Conservation (phyloP, 2,113 vertebrate genomes). For the Tyto alba region DNA sequence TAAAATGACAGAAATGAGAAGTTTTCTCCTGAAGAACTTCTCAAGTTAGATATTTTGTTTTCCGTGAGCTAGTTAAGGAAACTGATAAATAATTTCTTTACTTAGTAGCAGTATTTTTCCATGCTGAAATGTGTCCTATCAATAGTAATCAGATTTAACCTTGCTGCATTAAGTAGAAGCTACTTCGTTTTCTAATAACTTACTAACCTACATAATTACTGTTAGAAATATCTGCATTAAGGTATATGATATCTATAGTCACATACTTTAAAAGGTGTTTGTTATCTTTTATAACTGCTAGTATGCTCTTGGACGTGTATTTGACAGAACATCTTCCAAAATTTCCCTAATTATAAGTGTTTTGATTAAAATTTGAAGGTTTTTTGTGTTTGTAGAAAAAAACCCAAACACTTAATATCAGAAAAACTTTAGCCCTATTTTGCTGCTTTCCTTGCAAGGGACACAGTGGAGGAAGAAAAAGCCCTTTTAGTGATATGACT, state of each 20-base stretch:
- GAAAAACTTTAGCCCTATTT: neutral
- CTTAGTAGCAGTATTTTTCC: neutral
- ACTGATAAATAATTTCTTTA: neutral
- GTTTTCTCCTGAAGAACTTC: neutral
- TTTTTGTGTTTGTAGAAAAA: neutral
- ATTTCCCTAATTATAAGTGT: neutral
- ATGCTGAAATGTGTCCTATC: neutral
- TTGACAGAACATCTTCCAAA: neutral
- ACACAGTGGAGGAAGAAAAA: neutral
- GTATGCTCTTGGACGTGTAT: neutral
- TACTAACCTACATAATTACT: neutral
- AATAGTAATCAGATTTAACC: neutral
- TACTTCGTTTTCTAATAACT: neutral
- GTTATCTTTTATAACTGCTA: neutral
- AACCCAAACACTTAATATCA: fast-evolving
- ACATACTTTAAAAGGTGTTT: neutral
- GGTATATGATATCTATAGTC: neutral
- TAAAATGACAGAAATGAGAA: neutral
- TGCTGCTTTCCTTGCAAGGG: neutral
- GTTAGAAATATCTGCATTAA: neutral
- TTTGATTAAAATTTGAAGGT: neutral
- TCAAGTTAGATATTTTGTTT: neutral
- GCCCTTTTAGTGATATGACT: neutral
- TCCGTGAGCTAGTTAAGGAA: neutral
- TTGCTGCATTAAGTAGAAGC: neutral